phyloP scores from a whole-genome alignment of 2,113 vertebrate genomes.

The Siniperca knerii region DNA sequence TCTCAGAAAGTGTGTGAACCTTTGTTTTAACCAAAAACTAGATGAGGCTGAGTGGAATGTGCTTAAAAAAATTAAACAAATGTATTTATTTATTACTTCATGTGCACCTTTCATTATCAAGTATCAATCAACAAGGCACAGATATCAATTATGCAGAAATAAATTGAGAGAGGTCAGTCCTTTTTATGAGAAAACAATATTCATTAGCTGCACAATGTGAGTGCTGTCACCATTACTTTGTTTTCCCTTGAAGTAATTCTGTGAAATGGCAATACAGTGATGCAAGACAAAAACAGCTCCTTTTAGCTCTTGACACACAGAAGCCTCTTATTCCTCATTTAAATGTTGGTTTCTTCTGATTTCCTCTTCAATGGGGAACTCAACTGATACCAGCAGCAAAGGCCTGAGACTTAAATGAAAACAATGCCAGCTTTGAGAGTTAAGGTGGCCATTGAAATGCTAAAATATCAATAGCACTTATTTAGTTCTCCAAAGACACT shows the following conservation, averaged over 20 bases:
- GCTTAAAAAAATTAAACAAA: neutral
- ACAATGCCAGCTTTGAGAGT: slow-evolving; percentile 88
- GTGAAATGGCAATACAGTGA: slow-evolving; percentile 71
- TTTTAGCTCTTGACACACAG: slow-evolving; percentile 70
- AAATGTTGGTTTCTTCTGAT: slow-evolving; percentile 83
- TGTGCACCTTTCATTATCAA: neutral
- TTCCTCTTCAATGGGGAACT: slow-evolving; percentile 83
- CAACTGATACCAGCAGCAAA: slow-evolving; percentile 81
- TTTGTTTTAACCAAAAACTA: slow-evolving; percentile 3
- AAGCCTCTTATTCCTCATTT: slow-evolving; percentile 78
- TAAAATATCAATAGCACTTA: slow-evolving; percentile 85
- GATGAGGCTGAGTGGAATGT: neutral
- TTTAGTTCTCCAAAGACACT: slow-evolving; percentile 85
- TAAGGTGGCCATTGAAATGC: slow-evolving; percentile 87
- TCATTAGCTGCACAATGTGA: slow-evolving; percentile 50
- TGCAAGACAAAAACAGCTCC: slow-evolving; percentile 71
- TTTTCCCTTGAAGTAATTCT: slow-evolving; percentile 67
- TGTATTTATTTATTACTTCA: too few relatives aligned
- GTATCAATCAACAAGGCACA: slow-evolving; percentile 9
- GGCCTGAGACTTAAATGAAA: slow-evolving; percentile 80
- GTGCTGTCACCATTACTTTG: slow-evolving; percentile 51
- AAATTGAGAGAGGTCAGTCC: neutral
- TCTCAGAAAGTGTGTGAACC: neutral
- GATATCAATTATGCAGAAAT: slow-evolving; percentile 32
- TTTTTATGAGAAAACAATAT: slow-evolving; percentile 38